A percentile compares a stretch with the other conserved stretches of the same genome.
phyloP scores from a whole-genome alignment of 2,888 invertebrate genomes.

The Gisinianus flammeolus region DNA sequence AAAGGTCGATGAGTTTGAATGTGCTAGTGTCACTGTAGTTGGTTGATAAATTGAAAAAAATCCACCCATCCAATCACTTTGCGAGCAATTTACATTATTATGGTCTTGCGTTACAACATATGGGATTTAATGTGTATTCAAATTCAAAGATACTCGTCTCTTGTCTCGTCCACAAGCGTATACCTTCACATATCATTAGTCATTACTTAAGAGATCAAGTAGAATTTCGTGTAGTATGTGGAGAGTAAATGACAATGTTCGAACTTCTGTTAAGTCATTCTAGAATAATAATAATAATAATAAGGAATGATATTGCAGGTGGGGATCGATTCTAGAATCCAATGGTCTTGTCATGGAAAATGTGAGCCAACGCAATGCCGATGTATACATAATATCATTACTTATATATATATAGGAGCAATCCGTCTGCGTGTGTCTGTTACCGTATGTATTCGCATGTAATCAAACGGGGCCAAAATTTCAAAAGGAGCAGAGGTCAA shows the following conservation, averaged over 20 bases:
- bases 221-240: not conserved
- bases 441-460: no score
- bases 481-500: no score
- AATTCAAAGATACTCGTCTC: not conserved
- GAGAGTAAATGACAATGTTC: conserved; percentile 30
- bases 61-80: conserved; percentile 25
- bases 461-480: no score
- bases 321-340: not conserved
- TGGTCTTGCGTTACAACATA: not conserved
- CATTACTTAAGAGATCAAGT: not conserved
- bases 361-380: no score
- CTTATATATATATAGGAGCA: no score
- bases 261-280: conserved; percentile 28
- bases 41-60: conserved; percentile 16
- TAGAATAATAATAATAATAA: conserved; percentile 11
- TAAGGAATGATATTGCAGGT: not conserved
- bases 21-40: not conserved
- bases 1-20: not conserved
- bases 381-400: no score
- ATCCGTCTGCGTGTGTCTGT: no score
- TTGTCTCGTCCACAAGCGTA: not conserved
- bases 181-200: not conserved
- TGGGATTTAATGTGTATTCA: not conserved
- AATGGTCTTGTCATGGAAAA: no score
- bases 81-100: not conserved